These are phyloP conservation scores for Drosophila bunnanda DNA, from an alignment of 2,888 invertebrate genomes.

Conservation along the genomic window DNA sequence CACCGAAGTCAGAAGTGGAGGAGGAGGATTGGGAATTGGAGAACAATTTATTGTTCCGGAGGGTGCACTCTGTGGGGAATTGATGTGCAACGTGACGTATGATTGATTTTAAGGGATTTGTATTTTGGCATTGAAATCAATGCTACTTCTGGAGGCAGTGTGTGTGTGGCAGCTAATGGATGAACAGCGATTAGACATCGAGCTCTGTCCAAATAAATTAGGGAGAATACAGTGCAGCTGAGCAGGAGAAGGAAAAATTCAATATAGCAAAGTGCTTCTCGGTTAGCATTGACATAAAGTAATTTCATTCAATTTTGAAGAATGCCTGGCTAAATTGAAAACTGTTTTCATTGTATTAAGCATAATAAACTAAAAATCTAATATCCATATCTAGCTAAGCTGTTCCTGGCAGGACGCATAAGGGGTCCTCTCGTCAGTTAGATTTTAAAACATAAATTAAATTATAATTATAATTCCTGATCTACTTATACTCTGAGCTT, in stretches of 20 bases:
- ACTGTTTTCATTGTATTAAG: background rate
- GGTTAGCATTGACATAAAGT: background rate
- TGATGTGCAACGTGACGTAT: slow-evolving; percentile 74
- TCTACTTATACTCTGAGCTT: background rate
- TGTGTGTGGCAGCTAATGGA: slow-evolving; percentile 27
- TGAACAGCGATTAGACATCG: slow-evolving; percentile 47
- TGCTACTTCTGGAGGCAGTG: background rate
- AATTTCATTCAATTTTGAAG: background rate
- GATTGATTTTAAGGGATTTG: slow-evolving; percentile 61
- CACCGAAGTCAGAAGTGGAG: background rate
- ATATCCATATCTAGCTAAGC: background rate
- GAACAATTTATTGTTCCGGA: slow-evolving; percentile 48
- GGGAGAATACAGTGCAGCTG: too few relatives aligned
- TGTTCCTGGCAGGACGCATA: background rate
- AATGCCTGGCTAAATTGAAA: background rate
- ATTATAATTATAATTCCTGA: background rate
- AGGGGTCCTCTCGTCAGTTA: background rate
- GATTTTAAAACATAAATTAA: background rate
- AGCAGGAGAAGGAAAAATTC: background rate
- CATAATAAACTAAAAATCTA: background rate
- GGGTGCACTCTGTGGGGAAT: slow-evolving; percentile 38
- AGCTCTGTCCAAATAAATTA: background rate
- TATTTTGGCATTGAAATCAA: slow-evolving; percentile 46
- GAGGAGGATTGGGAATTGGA: background rate
- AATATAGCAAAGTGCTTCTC: background rate